Conservation (phyloP, 2,113 vertebrate species). For the Apus apus region DNA sequence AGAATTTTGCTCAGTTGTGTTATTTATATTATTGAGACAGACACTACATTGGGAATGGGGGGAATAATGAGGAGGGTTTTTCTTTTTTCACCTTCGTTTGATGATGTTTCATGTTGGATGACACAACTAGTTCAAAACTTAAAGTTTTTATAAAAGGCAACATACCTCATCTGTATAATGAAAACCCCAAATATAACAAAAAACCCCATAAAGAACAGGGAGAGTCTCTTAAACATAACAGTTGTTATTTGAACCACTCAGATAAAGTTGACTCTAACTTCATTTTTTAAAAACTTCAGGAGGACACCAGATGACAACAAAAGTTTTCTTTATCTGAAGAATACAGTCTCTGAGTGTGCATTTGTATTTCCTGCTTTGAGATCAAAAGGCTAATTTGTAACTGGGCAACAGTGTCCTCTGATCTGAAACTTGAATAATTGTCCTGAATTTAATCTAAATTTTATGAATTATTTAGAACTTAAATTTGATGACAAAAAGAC, state of each 20-base stretch:
- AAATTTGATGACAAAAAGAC: background rate
- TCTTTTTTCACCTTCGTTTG: background rate
- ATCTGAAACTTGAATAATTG: background rate
- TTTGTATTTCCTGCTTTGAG: background rate
- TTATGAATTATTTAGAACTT: background rate
- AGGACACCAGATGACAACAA: background rate
- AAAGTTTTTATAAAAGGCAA: background rate
- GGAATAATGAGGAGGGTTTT: background rate
- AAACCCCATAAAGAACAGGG: background rate
- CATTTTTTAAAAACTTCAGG: background rate
- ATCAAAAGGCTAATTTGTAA: background rate
- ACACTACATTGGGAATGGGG: background rate
- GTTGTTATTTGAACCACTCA: background rate
- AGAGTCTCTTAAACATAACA: background rate
- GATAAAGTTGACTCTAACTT: background rate
- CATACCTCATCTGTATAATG: background rate
- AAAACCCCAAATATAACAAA: background rate
- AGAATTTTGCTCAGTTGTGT: background rate
- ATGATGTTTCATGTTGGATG: background rate
- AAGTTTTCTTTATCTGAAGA: background rate
- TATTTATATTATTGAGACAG: background rate
- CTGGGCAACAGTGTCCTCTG: background rate
- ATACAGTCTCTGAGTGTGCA: background rate
- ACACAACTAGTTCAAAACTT: background rate
- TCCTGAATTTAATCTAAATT: background rate